Evolutionary conservation across 2,888 invertebrate species (phyloP).

Genomic region (Mesorhabditis sp.): DNA sequence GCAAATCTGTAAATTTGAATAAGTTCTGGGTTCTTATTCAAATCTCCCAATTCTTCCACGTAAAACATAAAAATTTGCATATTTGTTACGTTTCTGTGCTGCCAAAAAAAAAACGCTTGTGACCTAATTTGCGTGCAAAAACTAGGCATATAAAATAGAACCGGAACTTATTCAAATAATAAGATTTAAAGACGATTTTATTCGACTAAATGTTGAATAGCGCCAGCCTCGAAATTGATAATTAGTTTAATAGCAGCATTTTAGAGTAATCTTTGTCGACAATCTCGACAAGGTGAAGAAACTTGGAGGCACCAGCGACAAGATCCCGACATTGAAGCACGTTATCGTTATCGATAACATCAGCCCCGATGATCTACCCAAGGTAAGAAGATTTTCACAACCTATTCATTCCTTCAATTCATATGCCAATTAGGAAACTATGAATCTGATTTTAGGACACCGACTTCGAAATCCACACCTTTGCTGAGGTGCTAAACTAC

Average conservation of each 20-base stretch:
- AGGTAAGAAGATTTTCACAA: not conserved
- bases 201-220: not conserved
- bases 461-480: constrained; percentile 34
- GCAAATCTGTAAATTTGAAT: too few relatives aligned
- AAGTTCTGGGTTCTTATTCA: too few relatives aligned
- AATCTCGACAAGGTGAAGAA: constrained; percentile 32
- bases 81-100: not conserved
- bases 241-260: constrained; percentile 1
- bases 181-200: not conserved
- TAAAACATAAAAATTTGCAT: too few relatives aligned
- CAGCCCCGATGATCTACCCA: not conserved
- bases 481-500: constrained; percentile 25
- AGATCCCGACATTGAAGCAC: constrained; percentile 40
- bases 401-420: too few relatives aligned
- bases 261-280: constrained; percentile 47
- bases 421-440: too few relatives aligned
- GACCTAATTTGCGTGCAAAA: too few relatives aligned
- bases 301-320: constrained; percentile 22
- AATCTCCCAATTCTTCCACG: too few relatives aligned
- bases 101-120: too few relatives aligned
- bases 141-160: too few relatives aligned
- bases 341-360: constrained; percentile 40
- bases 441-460: not conserved
- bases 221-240: constrained; percentile 1
- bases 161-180: not conserved